A percentile compares a stretch with the other conserved stretches of the same genome.
Conservation (phyloP, 2,888 invertebrate genomes). For the Patella ulyssiponensis region DNA sequence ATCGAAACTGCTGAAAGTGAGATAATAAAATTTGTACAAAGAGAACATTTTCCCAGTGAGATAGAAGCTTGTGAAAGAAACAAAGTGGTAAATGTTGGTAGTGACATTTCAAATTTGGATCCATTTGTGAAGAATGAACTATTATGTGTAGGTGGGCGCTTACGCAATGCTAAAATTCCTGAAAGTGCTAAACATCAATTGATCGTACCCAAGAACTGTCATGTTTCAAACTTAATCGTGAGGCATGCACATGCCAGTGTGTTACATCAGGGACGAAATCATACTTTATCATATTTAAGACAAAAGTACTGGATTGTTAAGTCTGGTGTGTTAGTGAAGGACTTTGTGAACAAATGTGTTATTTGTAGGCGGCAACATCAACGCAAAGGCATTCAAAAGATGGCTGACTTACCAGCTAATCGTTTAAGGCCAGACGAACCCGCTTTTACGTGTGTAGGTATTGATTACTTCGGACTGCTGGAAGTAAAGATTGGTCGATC, state of each 20-base stretch:
- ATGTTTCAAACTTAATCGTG: constrained; percentile 14
- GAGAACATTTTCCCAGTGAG: not conserved
- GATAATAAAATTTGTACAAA: not conserved
- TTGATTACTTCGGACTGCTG: constrained; percentile 32
- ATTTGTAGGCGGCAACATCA: too few species aligned
- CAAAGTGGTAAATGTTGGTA: not conserved
- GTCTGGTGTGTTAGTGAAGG: not conserved
- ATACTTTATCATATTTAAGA: not conserved
- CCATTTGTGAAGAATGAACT: not conserved
- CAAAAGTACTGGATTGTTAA: constrained; percentile 21
- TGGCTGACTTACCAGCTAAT: not conserved
- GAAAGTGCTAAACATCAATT: constrained; percentile 15
- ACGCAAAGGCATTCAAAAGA: not conserved
- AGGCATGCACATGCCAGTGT: not conserved
- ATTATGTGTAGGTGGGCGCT: constrained; percentile 13
- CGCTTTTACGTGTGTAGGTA: constrained; percentile 29
- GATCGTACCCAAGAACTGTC: constrained; percentile 17
- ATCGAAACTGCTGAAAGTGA: constrained; percentile 1
- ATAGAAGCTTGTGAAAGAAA: not conserved
- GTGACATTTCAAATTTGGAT: not conserved
- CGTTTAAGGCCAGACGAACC: constrained; percentile 1
- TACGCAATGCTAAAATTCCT: not conserved
- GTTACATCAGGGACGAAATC: constrained; percentile 13
- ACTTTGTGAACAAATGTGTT: not conserved
- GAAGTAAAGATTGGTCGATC: too few species aligned